phyloP scores from a whole-genome alignment of 1,140 invertebrate species.

The Eupeodes corollae region DNA sequence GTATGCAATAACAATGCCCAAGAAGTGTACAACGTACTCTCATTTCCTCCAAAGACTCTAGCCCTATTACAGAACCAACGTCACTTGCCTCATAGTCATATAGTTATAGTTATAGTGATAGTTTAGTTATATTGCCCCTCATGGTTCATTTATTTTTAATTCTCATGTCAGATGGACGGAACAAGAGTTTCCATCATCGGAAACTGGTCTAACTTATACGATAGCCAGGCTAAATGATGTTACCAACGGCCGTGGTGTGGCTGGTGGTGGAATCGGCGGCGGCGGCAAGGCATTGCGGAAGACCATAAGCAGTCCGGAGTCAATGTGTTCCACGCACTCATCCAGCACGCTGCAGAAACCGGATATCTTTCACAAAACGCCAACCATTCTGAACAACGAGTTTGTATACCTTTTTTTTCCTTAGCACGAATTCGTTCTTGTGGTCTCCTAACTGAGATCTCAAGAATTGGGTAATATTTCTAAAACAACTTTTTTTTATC shows the following conservation, averaged over 20 bases:
- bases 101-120: no score
- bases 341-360: background rate
- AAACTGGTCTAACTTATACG: slow-evolving; percentile 31
- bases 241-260: slow-evolving; percentile 3
- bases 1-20: background rate
- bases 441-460: no score
- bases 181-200: slow-evolving; percentile 30
- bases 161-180: slow-evolving; percentile 20
- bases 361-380: slow-evolving; percentile 3
- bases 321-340: background rate
- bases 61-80: background rate
- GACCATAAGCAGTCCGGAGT: background rate
- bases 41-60: background rate
- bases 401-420: no score
- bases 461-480: no score
- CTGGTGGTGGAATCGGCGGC: slow-evolving; percentile 18
- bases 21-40: background rate
- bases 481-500: no score
- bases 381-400: slow-evolving; percentile 5
- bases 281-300: background rate
- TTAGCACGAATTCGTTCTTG: no score
- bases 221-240: slow-evolving; percentile 21
- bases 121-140: background rate
- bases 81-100: background rate
- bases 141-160: background rate